These are phyloP conservation scores for Syrista parreyssii DNA, from an alignment of 2,888 invertebrate species.

Conservation along the genomic window DNA sequence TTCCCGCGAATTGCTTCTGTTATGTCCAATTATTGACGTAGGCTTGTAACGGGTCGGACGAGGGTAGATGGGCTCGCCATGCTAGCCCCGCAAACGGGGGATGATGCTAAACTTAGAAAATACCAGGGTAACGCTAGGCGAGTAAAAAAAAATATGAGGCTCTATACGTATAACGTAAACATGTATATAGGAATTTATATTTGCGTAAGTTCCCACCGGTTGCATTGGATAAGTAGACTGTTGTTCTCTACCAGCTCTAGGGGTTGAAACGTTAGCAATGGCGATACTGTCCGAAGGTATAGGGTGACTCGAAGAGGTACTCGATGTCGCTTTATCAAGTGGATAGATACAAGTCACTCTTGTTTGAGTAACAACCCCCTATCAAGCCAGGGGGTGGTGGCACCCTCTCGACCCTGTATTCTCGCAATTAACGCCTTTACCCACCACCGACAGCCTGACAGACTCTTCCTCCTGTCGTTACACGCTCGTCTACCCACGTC, in stretches of 20 bases:
- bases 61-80: not conserved
- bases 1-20: constrained; percentile 60
- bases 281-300: not conserved
- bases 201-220: not conserved
- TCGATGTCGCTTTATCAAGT: constrained; percentile 31
- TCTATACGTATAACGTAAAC: not conserved
- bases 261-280: not conserved
- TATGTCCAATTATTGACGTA: constrained; percentile 60
- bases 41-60: constrained; percentile 39
- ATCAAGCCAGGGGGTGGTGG: not conserved
- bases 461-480: not conserved
- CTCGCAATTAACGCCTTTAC: constrained; percentile 37
- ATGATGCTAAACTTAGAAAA: not conserved
- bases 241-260: not conserved
- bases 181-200: not conserved
- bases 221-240: not conserved
- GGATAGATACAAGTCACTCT: constrained; percentile 36
- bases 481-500: not conserved
- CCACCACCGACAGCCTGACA: constrained; percentile 27
- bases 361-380: constrained; percentile 30
- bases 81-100: not conserved
- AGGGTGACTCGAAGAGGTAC: constrained; percentile 14
- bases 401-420: constrained; percentile 8
- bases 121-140: not conserved
- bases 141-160: too few species aligned